Evolutionary conservation across 2,888 invertebrate genomes (phyloP).

Genomic region (Heliconius sara): DNA sequence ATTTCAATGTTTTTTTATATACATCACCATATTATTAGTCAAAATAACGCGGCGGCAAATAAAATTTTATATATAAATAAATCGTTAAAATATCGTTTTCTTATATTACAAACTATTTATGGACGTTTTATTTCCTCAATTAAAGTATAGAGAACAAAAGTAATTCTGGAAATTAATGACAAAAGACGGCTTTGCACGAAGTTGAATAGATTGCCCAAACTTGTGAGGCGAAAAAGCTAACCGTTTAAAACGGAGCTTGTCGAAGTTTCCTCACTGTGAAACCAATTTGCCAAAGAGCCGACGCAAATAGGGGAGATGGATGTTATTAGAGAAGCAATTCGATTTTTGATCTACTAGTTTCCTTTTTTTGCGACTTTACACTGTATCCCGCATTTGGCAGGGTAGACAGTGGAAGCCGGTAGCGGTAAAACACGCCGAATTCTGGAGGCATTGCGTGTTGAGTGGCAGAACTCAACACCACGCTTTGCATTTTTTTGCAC

Average conservation of each 20-base stretch:
- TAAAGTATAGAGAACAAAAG: constrained; percentile 26
- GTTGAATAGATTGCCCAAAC: constrained; percentile 39
- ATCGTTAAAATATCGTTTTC: neutral
- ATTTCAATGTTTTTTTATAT: too few species aligned
- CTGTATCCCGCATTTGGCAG: too few species aligned
- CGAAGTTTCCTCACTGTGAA: constrained; percentile 45
- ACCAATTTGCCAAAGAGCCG: constrained; percentile 49
- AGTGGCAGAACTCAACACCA: too few species aligned
- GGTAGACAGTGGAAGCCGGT: too few species aligned
- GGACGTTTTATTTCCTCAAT: neutral
- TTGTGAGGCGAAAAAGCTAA: constrained; percentile 39
- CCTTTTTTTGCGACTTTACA: neutral
- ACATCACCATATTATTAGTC: too few species aligned
- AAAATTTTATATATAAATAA: neutral
- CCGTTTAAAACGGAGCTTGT: constrained; percentile 42
- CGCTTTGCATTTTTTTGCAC: too few species aligned
- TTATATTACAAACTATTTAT: neutral
- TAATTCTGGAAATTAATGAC: constrained; percentile 28
- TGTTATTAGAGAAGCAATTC: constrained; percentile 48
- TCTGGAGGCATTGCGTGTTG: too few species aligned
- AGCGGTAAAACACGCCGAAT: too few species aligned
- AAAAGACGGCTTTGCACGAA: constrained; percentile 21
- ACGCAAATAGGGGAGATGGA: constrained; percentile 48
- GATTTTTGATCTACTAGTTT: constrained; percentile 41
- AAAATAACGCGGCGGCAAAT: too few species aligned